Base-by-base conservation (phyloP, 2,888 invertebrate species). In the Athalia circularis region DNA sequence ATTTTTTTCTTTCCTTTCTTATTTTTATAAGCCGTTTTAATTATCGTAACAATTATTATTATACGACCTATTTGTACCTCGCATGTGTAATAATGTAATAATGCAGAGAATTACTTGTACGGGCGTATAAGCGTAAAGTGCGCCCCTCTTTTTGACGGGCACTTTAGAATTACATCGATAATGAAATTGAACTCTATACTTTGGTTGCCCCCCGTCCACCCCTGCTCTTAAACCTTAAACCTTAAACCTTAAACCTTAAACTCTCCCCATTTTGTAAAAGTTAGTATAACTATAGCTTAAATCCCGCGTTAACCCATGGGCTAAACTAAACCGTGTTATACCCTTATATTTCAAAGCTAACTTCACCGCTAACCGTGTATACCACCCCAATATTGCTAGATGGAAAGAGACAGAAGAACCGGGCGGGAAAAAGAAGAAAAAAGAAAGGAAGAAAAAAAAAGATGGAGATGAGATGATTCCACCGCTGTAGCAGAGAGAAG, bases 111-210 rank as follows among this genome's bases (percentile, higher is more conserved):
- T 29, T 29, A 29, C 29, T 29, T 81, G 84, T 84, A 83, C 84
- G 83, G 82, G 84, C 84, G 84, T 86, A 84, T 84, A 84, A 85
- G 85, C 82, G 83, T 81, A 80, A 79, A 79, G 80, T 81, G 83
- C 82, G 83, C 47, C 85, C 82, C 85, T 82, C 86, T 86, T 29
- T 29, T 29, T 87, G 88, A 88, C 88, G 86, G 88, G 88, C 89
- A 89, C 89, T 89, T 90, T 88, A 89, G 89, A 90, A 90, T 89
- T 88, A 89, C 87, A 88, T 87, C 87, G 88, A 89, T 90, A 90
- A 90, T 89, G 90, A 90, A 90, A 90, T 90, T 88, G 88, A 84
- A 84, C 84, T 82, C 82, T 84, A 83, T 80, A 83, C 86, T 59
- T 85, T 84, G 86, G 87, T 85, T 45, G 65, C 43, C 52, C 78